Conservation (phyloP, 2,113 vertebrate genomes). For the Mesembrinibis cayennensis region DNA sequence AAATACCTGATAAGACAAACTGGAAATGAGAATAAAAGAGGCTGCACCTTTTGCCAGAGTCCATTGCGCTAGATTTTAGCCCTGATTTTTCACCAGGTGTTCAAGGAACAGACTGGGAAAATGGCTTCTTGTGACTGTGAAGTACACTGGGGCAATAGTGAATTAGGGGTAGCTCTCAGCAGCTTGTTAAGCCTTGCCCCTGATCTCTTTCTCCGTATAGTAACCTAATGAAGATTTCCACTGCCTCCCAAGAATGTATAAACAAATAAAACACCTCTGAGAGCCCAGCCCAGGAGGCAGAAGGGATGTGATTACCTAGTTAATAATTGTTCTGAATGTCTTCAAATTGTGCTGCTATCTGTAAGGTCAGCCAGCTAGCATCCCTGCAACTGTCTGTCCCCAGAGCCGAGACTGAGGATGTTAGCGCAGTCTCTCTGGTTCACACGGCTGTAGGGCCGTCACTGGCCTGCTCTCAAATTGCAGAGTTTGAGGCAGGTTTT, state of each 20-base stretch:
- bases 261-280: not conserved
- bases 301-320: not conserved
- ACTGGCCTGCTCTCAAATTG: not conserved
- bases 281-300: not conserved
- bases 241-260: not conserved
- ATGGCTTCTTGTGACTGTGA: not conserved
- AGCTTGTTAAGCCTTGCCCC: not conserved
- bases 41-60: not conserved
- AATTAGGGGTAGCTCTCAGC: not conserved
- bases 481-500: not conserved
- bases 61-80: not conserved
- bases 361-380: not conserved
- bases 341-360: not conserved
- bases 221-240: not conserved
- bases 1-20: not conserved
- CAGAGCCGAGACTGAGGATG: accelerated
- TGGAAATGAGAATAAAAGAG: not conserved
- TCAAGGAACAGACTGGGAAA: not conserved
- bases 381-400: not conserved
- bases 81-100: not conserved
- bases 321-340: not conserved
- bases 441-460: accelerated
- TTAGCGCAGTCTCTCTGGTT: not conserved
- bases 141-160: not conserved
- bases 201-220: not conserved